These are phyloP conservation scores for Mormyrops attenuatus DNA, from an alignment of 2,797 vertebrate genomes.

Conservation along the genomic window DNA sequence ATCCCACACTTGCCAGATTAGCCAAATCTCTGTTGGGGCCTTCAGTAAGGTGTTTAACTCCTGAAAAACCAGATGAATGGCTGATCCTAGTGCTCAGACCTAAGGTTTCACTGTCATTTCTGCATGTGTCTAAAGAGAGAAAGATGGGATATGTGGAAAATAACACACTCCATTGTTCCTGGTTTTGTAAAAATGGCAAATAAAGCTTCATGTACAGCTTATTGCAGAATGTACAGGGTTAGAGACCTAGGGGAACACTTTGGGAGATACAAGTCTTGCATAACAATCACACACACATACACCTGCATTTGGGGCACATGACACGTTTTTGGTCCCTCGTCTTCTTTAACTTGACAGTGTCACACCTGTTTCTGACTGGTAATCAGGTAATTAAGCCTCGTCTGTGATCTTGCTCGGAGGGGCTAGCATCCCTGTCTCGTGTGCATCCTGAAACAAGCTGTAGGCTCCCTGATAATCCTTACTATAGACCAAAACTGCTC, in stretches of 20 bases:
- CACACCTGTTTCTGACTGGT: neutral
- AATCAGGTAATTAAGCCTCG: neutral
- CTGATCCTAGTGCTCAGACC: neutral
- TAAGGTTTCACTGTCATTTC: neutral
- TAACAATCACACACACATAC: neutral
- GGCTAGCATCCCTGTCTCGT: neutral
- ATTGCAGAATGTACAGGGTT: neutral
- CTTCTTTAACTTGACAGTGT: neutral
- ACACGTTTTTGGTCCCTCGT: neutral
- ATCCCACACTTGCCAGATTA: neutral
- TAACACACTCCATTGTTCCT: neutral
- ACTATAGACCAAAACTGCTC: neutral
- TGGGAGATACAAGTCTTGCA: neutral
- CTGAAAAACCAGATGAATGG: neutral
- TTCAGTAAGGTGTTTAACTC: neutral
- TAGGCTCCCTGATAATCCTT: neutral
- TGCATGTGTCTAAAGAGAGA: neutral
- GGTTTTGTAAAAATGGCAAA: neutral
- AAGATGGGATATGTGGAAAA: neutral
- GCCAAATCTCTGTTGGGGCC: neutral
- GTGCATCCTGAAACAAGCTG: neutral
- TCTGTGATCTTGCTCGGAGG: neutral
- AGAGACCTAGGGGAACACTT: neutral
- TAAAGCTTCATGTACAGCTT: neutral
- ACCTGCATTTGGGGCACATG: neutral